Evolutionary conservation across 23 tunicate genomes (phyloP), one percentile per base, ranked within the genome.

Genomic region (Clavelina lepadiformis): DNA sequence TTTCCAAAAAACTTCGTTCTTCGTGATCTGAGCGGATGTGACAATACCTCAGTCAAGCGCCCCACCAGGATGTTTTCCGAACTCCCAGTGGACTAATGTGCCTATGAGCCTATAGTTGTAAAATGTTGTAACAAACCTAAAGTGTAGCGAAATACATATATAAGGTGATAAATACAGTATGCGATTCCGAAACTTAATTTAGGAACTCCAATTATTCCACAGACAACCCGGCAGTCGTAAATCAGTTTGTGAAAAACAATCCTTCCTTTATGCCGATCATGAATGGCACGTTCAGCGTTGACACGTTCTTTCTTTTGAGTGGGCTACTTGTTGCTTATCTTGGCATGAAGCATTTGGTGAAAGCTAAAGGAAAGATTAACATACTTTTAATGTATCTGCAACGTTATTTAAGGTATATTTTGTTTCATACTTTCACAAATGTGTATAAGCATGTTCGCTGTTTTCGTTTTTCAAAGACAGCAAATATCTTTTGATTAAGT

Each of bases 281-380:
- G 8, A 89, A 89, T 63, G 97, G 83, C 19, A 75, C 82, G 19
- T 75, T 69, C 23, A 56, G 81, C 0, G 97, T 89, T 20, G 97
- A 89, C 38, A 68, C 78, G 0, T 89, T 89, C 57, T 89, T 89
- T 56, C 76, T 77, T 35, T 32, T 89, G 23, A 77, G 97, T 47
- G 97, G 97, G 18, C 35, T 89, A 19, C 69, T 89, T 4, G 97
- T 89, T 18, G 53, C 80, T 49, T 89, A 89, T 56, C 47, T 89
- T 0, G 81, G 68, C 5, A 5, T 89, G 28, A 75, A 68, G 47
- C 83, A 81, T 41, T 20, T 89, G 38, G 23, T 13, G 2, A 75
- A 69, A 75, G 5, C 56, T 29, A 31, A 47, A 2, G 81, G 89
- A 25, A 22, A 21, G 1, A 21, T 75, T n/a, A 71, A 76, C 64